A percentile compares a stretch with the other conserved stretches of the same genome.
Conservation (phyloP, 2,113 vertebrate genomes). For the Anguilla japonica region DNA sequence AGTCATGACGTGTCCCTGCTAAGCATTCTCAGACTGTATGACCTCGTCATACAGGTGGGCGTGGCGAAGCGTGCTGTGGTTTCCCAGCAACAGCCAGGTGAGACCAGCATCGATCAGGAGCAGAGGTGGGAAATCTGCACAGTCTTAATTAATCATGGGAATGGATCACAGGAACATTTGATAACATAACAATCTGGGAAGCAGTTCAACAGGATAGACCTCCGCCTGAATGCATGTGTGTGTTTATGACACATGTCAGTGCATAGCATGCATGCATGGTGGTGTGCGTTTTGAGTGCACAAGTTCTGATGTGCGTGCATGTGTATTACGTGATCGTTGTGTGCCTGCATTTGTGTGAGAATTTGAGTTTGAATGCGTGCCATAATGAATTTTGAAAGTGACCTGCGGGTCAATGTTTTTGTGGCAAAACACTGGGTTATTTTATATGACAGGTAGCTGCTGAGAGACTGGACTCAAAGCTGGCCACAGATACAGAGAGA, state of each 20-base stretch:
- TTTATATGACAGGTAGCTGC: background rate
- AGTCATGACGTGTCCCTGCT: too few relatives aligned
- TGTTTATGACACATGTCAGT: background rate
- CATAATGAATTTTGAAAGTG: background rate
- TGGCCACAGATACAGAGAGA: too few relatives aligned
- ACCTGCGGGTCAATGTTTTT: background rate
- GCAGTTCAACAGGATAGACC: background rate
- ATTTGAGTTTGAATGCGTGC: background rate
- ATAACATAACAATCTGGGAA: background rate
- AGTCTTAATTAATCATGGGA: background rate
- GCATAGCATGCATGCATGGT: too few relatives aligned
- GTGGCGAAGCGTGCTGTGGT: too few relatives aligned
- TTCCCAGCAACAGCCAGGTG: background rate
- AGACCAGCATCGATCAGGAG: background rate
- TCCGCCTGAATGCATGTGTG: background rate
- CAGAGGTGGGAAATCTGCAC: background rate
- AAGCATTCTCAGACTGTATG: too few relatives aligned
- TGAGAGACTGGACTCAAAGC: background rate
- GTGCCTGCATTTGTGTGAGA: background rate
- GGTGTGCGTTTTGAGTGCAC: background rate
- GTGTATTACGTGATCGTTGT: background rate
- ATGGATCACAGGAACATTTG: background rate
- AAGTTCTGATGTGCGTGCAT: background rate
- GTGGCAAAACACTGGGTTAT: background rate
- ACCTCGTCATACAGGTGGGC: too few relatives aligned